These are phyloP conservation scores for Agrypnia vestita DNA, from an alignment of 1,140 invertebrate genomes.

Conservation along the genomic window DNA sequence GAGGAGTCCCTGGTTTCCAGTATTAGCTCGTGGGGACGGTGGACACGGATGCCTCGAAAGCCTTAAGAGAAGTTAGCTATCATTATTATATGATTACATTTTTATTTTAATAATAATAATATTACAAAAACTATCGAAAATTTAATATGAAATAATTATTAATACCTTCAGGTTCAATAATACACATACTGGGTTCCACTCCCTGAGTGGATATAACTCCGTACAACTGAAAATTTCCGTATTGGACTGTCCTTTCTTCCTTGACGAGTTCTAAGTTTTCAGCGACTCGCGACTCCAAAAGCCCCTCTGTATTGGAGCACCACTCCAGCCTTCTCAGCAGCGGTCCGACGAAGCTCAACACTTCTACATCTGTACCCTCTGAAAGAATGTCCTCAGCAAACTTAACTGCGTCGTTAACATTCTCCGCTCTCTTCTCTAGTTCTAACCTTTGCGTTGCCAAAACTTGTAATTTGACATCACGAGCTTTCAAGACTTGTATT, in stretches of 20 bases:
- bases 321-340: conserved; percentile 78
- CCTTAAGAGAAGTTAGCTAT: conserved; percentile 68
- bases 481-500: conserved; percentile 63
- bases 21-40: conserved; percentile 68
- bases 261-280: conserved; percentile 71
- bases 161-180: conserved; percentile 73
- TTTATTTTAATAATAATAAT: conserved; percentile 12
- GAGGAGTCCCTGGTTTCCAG: conserved; percentile 66
- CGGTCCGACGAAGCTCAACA: conserved; percentile 77
- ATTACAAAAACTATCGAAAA: too few species aligned
- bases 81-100: conserved; percentile 52
- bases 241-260: conserved; percentile 67
- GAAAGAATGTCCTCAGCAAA: conserved; percentile 78
- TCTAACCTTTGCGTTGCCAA: conserved; percentile 69
- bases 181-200: conserved; percentile 73
- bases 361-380: conserved; percentile 79
- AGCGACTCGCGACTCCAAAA: conserved; percentile 68
- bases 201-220: conserved; percentile 74
- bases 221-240: conserved; percentile 69
- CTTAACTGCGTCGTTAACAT: conserved; percentile 73
- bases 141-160: too few species aligned
- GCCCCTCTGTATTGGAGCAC: conserved; percentile 72
- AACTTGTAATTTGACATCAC: conserved; percentile 70
- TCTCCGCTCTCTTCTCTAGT: conserved; percentile 69
- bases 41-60: conserved; percentile 72